These are phyloP conservation scores for Uromys caudimaculatus DNA, from an alignment of 2,797 vertebrate genomes.

Conservation along the genomic window DNA sequence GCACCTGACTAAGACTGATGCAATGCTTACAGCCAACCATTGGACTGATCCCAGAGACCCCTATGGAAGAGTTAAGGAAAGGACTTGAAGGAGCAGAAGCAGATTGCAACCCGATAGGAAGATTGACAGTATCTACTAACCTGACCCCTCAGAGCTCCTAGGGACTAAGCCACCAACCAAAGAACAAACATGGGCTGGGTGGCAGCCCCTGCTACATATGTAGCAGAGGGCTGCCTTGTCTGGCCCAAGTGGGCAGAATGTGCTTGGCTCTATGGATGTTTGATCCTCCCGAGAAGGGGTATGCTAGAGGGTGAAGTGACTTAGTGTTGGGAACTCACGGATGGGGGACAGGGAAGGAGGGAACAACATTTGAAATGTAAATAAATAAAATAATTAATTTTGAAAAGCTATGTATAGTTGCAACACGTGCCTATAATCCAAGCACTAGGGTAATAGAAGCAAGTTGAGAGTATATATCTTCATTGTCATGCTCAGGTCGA, in stretches of 20 bases:
- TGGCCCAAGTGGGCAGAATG: background rate
- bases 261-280: background rate
- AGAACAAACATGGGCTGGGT: background rate
- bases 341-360: rapidly evolving
- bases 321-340: background rate
- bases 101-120: background rate
- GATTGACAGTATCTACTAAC: background rate
- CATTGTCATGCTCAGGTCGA: background rate
- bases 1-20: background rate
- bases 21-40: background rate
- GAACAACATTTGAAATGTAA: background rate
- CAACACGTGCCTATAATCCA: background rate
- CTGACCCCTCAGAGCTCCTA: background rate
- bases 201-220: background rate
- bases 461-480: background rate
- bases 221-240: background rate
- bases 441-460: background rate
- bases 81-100: background rate
- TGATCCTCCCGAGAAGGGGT: background rate
- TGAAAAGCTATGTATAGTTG: background rate
- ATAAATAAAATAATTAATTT: background rate
- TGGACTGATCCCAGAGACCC: background rate
- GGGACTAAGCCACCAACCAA: background rate
- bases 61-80: background rate
- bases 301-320: background rate